phyloP scores from a whole-genome alignment of 2,888 invertebrate genomes.

The Unio delphinus region DNA sequence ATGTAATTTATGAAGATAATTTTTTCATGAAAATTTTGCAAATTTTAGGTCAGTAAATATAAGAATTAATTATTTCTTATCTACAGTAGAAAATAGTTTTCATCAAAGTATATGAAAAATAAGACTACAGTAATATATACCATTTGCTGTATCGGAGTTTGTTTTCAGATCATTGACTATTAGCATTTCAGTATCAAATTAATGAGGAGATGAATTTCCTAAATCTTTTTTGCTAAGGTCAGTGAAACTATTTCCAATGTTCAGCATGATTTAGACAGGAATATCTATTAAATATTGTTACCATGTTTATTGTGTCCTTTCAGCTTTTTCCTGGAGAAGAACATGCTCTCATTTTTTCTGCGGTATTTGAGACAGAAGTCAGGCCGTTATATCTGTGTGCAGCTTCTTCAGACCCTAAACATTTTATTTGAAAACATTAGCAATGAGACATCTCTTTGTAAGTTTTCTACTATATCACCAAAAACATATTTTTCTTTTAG shows the following conservation, averaged over 20 bases:
- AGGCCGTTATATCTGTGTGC: conserved; percentile 97
- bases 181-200: background rate
- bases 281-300: background rate
- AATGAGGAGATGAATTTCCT: background rate
- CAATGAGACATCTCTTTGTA: conserved; percentile 98
- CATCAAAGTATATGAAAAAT: no score
- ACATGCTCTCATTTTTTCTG: conserved; percentile 98
- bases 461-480: conserved; percentile 73
- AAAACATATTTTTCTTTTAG: background rate
- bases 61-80: no score
- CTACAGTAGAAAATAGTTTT: no score
- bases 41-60: no score
- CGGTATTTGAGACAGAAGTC: conserved; percentile 98
- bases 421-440: conserved; percentile 99
- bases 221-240: background rate
- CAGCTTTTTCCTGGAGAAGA: conserved; percentile 99
- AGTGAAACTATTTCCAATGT: background rate
- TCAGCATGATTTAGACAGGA: background rate
- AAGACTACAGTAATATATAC: no score
- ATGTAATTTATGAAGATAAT: no score
- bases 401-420: conserved; percentile 96
- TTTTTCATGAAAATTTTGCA: no score
- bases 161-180: background rate
- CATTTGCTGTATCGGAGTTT: no score
- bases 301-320: conserved; percentile 63